These are phyloP conservation scores for Dufourea novaeangliae DNA, from an alignment of 1,140 invertebrate genomes.

Conservation along the genomic window DNA sequence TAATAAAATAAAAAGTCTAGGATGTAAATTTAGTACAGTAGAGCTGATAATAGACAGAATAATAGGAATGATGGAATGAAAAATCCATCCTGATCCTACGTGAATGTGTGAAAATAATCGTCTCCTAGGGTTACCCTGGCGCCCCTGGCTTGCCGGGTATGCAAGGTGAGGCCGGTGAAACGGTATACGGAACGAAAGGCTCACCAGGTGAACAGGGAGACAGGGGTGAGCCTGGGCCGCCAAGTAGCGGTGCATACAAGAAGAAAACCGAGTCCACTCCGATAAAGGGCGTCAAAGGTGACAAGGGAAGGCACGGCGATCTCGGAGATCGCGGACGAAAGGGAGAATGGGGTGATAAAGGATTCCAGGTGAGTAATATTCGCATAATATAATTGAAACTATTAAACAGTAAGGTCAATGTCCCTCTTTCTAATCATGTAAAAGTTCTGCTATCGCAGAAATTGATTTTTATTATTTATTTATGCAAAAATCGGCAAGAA, in stretches of 20 bases:
- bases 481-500: too few relatives aligned
- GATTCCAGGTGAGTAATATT: slow-evolving; percentile 79
- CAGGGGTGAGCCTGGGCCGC: slow-evolving; percentile 78
- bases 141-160: slow-evolving; percentile 82
- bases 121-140: slow-evolving; percentile 76
- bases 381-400: too few relatives aligned
- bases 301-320: slow-evolving; percentile 83
- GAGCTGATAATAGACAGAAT: too few relatives aligned
- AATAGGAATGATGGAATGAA: too few relatives aligned
- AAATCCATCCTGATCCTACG: background rate
- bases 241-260: slow-evolving; percentile 49
- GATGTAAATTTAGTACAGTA: too few relatives aligned
- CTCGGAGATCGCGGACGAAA: slow-evolving; percentile 83
- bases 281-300: slow-evolving; percentile 81
- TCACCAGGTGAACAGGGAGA: slow-evolving; percentile 81
- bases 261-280: slow-evolving; percentile 54
- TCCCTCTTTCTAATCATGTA: too few relatives aligned
- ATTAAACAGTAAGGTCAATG: too few relatives aligned
- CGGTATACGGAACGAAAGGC: slow-evolving; percentile 74
- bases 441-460: too few relatives aligned
- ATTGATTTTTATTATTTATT: too few relatives aligned
- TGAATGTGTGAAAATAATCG: background rate
- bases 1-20: too few relatives aligned
- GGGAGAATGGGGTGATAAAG: slow-evolving; percentile 83
- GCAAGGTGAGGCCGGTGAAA: slow-evolving; percentile 82